Conservation (phyloP, 2,888 invertebrate species). For the Drosophila subsilvestris region DNA sequence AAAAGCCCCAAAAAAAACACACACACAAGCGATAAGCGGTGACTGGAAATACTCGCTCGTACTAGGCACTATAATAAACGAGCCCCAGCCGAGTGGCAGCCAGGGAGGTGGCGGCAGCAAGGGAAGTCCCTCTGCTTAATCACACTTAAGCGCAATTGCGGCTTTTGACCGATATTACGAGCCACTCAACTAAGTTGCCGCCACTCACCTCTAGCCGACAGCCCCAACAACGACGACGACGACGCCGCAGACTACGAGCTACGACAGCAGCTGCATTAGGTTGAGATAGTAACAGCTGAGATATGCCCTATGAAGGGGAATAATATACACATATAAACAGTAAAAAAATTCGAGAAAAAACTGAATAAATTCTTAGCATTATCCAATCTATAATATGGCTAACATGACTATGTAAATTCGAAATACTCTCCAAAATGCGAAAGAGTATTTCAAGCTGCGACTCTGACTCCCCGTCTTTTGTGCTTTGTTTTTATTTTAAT, state of each 20-base stretch:
- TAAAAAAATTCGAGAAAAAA: not conserved
- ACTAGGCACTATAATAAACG: slow-evolving; percentile 38
- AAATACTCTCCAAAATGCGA: not conserved
- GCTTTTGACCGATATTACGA: slow-evolving; percentile 75
- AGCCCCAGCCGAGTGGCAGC: slow-evolving; percentile 2
- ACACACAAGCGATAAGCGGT: slow-evolving; percentile 54
- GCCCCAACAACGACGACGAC: slow-evolving; percentile 20
- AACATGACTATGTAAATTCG: not conserved
- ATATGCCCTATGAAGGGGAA: slow-evolving; percentile 26
- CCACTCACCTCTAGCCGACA: slow-evolving; percentile 52
- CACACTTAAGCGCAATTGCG: slow-evolving; percentile 70
- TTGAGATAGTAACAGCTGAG: slow-evolving; percentile 43
- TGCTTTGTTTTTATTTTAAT: slow-evolving; percentile 5
- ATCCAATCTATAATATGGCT: no score
- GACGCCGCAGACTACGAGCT: not conserved
- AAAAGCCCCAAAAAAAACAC: slow-evolving; percentile 48
- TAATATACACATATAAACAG: not conserved
- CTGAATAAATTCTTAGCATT: no score
- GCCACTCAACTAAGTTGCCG: slow-evolving; percentile 46
- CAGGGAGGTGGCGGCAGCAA: not conserved
- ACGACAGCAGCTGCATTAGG: not conserved
- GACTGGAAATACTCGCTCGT: slow-evolving; percentile 44
- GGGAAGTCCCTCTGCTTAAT: slow-evolving; percentile 54
- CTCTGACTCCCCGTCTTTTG: not conserved
- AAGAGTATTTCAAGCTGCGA: not conserved